Evolutionary conservation across 2,113 vertebrate genomes (phyloP).

Genomic region (Syngnathus floridae): DNA sequence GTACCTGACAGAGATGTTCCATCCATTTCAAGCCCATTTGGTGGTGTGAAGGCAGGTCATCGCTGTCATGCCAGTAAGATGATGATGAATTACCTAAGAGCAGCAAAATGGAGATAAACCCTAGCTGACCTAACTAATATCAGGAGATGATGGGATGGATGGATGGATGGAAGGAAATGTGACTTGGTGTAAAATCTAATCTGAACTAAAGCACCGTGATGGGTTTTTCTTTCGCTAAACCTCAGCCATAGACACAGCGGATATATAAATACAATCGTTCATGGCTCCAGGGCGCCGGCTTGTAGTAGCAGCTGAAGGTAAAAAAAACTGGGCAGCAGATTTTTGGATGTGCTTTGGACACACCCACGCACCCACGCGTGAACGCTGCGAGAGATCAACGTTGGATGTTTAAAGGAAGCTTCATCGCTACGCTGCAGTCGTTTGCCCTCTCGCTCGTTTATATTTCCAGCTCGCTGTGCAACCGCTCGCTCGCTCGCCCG

Average conservation of each 20-base stretch:
- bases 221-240: slow-evolving; percentile 4
- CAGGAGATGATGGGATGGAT: not conserved
- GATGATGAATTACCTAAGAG: not conserved
- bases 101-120: not conserved
- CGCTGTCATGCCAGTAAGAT: not conserved
- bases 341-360: slow-evolving; percentile 26
- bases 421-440: slow-evolving; percentile 20
- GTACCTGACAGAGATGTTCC: slow-evolving; percentile 24
- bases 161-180: not conserved
- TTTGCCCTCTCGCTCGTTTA: slow-evolving; percentile 21
- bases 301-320: slow-evolving; percentile 32
- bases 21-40: not conserved
- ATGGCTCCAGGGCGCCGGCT: slow-evolving; percentile 11
- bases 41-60: slow-evolving; percentile 7
- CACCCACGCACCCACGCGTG: slow-evolving; percentile 14
- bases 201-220: slow-evolving; percentile 9
- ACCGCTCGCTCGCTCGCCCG: too few relatives aligned
- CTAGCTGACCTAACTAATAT: slow-evolving; percentile 3
- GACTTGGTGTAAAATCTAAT: slow-evolving; percentile 5
- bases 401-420: slow-evolving; percentile 31
- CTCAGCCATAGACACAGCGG: not conserved
- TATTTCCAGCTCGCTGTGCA: slow-evolving; percentile 31
- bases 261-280: slow-evolving; percentile 37
- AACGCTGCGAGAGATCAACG: slow-evolving; percentile 37
- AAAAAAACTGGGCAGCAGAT: slow-evolving; percentile 27